Evolutionary conservation across 2,888 invertebrate species (phyloP).

Genomic region (Watsonalla binaria): DNA sequence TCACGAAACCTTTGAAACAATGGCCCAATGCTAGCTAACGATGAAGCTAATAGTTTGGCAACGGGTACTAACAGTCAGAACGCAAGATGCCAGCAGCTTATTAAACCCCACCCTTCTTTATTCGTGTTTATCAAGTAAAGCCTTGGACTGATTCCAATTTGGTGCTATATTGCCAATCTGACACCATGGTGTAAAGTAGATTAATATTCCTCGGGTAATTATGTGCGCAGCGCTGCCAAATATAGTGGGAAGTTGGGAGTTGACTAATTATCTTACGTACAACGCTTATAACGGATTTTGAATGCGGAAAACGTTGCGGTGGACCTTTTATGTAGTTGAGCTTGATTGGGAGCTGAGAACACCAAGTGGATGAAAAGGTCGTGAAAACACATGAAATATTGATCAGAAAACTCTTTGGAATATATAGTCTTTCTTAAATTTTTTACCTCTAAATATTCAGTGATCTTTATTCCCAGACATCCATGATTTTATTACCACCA

Average conservation of each 20-base stretch:
- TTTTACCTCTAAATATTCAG: too few species aligned
- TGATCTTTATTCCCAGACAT: too few species aligned
- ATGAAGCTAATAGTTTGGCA: conserved; percentile 16
- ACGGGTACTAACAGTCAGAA: conserved; percentile 19
- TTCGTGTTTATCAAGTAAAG: conserved; percentile 39
- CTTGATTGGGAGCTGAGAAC: too few species aligned
- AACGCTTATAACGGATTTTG: neutral
- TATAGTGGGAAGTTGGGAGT: neutral
- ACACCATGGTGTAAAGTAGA: neutral
- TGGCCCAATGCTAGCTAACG: neutral
- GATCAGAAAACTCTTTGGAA: too few species aligned
- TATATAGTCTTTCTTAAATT: too few species aligned
- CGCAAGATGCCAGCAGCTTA: conserved; percentile 30
- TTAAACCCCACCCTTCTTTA: conserved; percentile 36
- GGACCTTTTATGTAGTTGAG: neutral
- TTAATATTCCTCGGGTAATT: neutral
- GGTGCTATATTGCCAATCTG: conserved; percentile 8
- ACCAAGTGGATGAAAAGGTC: too few species aligned
- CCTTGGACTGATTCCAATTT: conserved; percentile 43
- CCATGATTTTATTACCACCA: too few species aligned
- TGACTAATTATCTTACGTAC: neutral
- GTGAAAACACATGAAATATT: too few species aligned
- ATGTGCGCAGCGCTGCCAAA: neutral
- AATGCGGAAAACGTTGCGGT: neutral
- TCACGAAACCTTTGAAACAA: conserved; percentile 2